Conservation (phyloP, 2,888 invertebrate genomes). For the Drosophila tripunctata region DNA sequence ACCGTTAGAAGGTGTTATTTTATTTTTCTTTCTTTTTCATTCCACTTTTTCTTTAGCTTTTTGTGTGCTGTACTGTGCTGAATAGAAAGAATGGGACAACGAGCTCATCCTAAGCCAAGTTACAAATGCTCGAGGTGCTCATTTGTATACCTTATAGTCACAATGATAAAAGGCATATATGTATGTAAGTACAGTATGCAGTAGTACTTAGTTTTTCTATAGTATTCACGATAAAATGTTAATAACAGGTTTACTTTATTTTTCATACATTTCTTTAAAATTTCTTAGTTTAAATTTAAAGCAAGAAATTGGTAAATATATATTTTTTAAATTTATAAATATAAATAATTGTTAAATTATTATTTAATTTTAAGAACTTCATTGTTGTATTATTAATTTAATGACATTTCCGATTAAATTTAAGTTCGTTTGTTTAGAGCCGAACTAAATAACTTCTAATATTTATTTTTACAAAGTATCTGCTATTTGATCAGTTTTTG, state of each 20-base stretch:
- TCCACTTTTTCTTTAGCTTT: conserved; percentile 27
- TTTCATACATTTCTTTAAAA: neutral
- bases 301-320: neutral
- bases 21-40: conserved; percentile 4
- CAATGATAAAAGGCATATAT: neutral
- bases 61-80: conserved; percentile 41
- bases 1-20: conserved; percentile 54
- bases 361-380: no score
- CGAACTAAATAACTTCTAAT: neutral
- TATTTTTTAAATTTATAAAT: neutral
- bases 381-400: no score
- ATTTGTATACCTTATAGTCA: conserved; percentile 20
- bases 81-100: conserved; percentile 63
- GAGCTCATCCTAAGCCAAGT: conserved; percentile 60
- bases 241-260: neutral
- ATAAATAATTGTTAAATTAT: no score
- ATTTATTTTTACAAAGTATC: neutral
- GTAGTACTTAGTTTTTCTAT: neutral
- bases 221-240: neutral
- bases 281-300: neutral
- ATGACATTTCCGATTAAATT: no score
- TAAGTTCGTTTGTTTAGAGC: no score
- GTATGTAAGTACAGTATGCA: neutral
- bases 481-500: neutral
- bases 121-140: conserved; percentile 61